These are phyloP conservation scores for Abrostola tripartita DNA, from an alignment of 2,888 invertebrate genomes.

Conservation along the genomic window DNA sequence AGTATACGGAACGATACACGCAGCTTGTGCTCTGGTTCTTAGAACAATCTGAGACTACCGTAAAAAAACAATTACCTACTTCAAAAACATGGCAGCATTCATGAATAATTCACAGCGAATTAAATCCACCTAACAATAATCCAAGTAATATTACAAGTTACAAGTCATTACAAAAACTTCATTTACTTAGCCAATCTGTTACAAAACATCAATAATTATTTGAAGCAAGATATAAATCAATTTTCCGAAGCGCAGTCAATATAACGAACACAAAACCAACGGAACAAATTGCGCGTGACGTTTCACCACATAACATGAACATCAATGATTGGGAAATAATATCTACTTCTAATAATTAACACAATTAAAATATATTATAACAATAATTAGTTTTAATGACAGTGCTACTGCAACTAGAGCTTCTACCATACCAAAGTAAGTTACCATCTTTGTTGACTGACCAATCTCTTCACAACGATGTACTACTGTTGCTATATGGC, in stretches of 20 bases:
- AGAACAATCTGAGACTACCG: constrained; percentile 5
- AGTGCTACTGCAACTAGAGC: too few species aligned
- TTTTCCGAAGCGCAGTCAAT: constrained; percentile 2
- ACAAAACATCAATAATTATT: constrained; percentile 12
- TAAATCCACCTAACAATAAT: constrained; percentile 9
- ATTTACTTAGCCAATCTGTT: constrained; percentile 7
- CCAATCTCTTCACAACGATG: too few species aligned
- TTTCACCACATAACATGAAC: constrained; percentile 1
- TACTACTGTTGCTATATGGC: too few species aligned
- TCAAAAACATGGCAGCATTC: constrained; percentile 1
- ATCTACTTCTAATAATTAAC: not conserved
- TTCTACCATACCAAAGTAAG: too few species aligned
- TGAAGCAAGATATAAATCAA: constrained; percentile 5
- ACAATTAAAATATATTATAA: not conserved
- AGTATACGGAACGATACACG: not conserved
- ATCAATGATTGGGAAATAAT: not conserved
- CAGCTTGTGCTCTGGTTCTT: not conserved
- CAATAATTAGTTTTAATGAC: too few species aligned
- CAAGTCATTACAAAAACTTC: constrained; percentile 7
- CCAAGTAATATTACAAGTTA: not conserved
- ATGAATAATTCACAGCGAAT: constrained; percentile 23
- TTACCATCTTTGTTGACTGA: too few species aligned
- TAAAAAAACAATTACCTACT: constrained; percentile 16
- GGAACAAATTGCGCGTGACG: constrained; percentile 4
- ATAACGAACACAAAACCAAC: not conserved